Evolutionary conservation across 2,888 invertebrate genomes (phyloP), one percentile per base, ranked within the genome.

Genomic region (Drosophila multiciliata): DNA sequence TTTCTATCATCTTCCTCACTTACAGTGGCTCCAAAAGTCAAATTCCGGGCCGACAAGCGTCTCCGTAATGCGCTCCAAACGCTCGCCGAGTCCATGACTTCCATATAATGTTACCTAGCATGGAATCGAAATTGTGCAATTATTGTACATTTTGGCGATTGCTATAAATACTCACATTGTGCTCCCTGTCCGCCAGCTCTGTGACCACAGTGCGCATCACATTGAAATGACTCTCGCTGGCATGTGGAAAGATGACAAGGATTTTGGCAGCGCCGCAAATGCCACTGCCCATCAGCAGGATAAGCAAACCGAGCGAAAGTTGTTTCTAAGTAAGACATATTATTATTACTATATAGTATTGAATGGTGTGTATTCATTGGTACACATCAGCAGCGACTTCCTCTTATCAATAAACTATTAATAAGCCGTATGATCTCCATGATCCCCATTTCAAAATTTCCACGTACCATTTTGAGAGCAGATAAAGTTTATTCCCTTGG

Each of bases 131-230:
- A 3, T 20, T 9, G 20, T 15, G 40, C n/a, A 40, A 32, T 29
- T 3, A 9, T 20, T 23, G 45, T 45, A 6, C 12, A 23, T 32
- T 8, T 36, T 11, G n/a, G 26, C 32, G 23, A 35, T 9, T 9
- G 8, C 6, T 20, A 9, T 5, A 33, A 20, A 26, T 15, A 73
- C 90, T 85, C 79, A 94, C 93, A 61, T 93, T 93, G 72, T 95
- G 94, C 2, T 94, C 94, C 36, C 92, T 91, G 33, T 71, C 88
- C 0, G 93, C 93, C 32, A 94, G 80, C 36, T 92, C 93, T 54
- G 92, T 92, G 87, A 93, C 92, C 53, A 94, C 73, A 0, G 91
- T 87, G 42, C 93, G 92, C 89, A 92, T 89, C 48, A 93, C 93
- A 74, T 93, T 93, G 40, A 93, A 92, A 79, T 93, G 92, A 65